A percentile compares a stretch with the other conserved stretches of the same genome.
Conservation (phyloP, 2,888 invertebrate genomes). For the Myopa testacea region DNA sequence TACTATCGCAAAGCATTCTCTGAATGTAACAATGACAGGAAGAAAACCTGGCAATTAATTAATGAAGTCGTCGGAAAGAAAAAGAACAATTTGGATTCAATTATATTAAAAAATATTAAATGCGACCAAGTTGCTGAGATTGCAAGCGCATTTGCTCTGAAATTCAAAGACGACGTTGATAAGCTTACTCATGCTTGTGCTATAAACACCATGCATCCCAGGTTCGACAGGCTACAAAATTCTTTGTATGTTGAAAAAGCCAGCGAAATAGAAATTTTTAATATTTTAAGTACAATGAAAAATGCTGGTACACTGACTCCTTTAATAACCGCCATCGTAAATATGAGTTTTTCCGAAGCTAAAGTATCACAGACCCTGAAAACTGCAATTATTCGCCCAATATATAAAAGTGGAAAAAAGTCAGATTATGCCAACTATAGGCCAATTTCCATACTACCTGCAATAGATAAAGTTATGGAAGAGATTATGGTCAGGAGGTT, state of each 20-base stretch:
- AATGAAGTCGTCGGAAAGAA: conserved; percentile 15
- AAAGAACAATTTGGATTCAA: background rate
- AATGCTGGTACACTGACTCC: conserved; percentile 17
- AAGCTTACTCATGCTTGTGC: conserved; percentile 23
- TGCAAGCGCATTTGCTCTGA: conserved; percentile 10
- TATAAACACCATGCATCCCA: conserved; percentile 8
- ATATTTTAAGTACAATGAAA: conserved; percentile 34
- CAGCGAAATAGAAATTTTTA: conserved; percentile 25
- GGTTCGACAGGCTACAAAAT: background rate
- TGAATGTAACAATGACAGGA: background rate
- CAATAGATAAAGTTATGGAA: conserved; percentile 35
- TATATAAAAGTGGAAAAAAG: conserved; percentile 34
- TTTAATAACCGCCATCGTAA: background rate
- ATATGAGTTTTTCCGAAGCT: conserved; percentile 7
- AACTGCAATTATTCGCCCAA: conserved; percentile 19
- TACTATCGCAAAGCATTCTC: background rate
- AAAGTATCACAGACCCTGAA: conserved; percentile 13
- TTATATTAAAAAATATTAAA: too few relatives aligned
- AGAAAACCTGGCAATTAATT: conserved; percentile 19
- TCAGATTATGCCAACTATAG: conserved; percentile 29
- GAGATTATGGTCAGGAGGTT: conserved; percentile 33
- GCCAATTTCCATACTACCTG: conserved; percentile 18
- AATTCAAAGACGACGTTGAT: conserved; percentile 24
- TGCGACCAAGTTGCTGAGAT: background rate
- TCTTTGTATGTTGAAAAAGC: conserved; percentile 10